Conservation (phyloP, 2,888 invertebrate species). For the Yponomeuta evonymella region DNA sequence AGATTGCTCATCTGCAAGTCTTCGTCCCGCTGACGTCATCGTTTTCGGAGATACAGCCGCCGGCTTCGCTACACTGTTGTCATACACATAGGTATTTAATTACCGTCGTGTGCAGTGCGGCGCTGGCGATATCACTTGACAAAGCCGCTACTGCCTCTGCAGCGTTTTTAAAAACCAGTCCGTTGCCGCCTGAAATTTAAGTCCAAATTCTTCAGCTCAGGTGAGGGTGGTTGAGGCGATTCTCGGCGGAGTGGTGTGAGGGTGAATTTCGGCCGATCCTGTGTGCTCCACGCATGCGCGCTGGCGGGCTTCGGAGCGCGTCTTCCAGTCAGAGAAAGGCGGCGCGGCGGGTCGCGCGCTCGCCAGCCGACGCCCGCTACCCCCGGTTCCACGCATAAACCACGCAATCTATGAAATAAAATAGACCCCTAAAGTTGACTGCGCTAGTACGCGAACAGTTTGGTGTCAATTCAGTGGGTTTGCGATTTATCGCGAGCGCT, state of each 20-base stretch:
- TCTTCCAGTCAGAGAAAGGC: conserved; percentile 63
- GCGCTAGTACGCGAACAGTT: conserved; percentile 27
- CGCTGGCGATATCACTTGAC: conserved; percentile 56
- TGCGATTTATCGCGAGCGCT: conserved; percentile 32
- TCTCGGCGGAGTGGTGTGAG: conserved; percentile 21
- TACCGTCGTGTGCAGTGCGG: conserved; percentile 75
- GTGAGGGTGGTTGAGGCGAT: not conserved
- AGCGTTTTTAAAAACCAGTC: not conserved
- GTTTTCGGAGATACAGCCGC: conserved; percentile 53
- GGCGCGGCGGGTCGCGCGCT: conserved; percentile 75
- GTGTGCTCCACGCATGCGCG: conserved; percentile 62
- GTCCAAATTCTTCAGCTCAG: conserved; percentile 29
- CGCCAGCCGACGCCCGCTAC: conserved; percentile 67
- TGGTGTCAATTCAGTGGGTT: conserved; percentile 55
- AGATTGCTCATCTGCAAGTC: conserved; percentile 27
- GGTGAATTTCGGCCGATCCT: conserved; percentile 71
- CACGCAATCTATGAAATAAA: conserved; percentile 52
- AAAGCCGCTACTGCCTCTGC: conserved; percentile 21
- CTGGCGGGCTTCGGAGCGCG: conserved; percentile 46
- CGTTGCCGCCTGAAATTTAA: conserved; percentile 19
- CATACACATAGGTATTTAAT: conserved; percentile 70
- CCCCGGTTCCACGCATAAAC: conserved; percentile 40
- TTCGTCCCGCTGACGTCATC: conserved; percentile 65
- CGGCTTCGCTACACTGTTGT: conserved; percentile 56
- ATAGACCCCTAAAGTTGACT: conserved; percentile 38